These are phyloP conservation scores for Rattus rattus DNA, from an alignment of 2,113 vertebrate species.

Conservation along the genomic window DNA sequence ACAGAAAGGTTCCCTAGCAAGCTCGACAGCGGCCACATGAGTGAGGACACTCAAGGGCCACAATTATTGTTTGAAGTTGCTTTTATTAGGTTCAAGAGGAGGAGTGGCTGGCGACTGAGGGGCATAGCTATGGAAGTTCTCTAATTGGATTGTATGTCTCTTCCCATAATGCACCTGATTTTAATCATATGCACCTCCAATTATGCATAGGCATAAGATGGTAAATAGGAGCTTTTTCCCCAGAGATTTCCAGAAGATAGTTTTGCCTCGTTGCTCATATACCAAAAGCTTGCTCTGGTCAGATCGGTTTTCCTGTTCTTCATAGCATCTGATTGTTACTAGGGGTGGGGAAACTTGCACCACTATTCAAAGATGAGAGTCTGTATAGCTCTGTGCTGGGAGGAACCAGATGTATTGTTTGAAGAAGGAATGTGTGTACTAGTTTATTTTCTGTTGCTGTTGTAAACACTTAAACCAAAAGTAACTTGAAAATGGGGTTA, in stretches of 20 bases:
- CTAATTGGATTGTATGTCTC: background rate
- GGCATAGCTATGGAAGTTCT: background rate
- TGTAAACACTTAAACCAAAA: background rate
- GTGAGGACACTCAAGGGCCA: background rate
- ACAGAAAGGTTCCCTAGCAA: background rate
- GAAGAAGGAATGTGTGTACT: no score
- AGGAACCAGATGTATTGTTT: background rate
- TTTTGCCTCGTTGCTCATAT: background rate
- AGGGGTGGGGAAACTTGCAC: background rate
- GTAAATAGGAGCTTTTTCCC: background rate
- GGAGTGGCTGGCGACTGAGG: background rate
- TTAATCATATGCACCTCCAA: background rate
- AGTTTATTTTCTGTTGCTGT: background rate
- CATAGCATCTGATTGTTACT: background rate
- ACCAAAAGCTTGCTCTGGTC: background rate
- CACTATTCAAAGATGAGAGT: background rate
- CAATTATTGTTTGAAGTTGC: background rate
- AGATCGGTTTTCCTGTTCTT: background rate
- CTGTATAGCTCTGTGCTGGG: background rate
- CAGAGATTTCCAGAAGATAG: background rate
- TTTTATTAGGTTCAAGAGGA: background rate
- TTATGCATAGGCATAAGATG: background rate
- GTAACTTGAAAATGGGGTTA: background rate
- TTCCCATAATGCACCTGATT: background rate
- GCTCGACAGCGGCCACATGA: background rate